Percentiles rank a stretch among this genome's conserved stretches.
phyloP scores from a whole-genome alignment of 2,797 vertebrate genomes.

The Thamnophis elegans region DNA sequence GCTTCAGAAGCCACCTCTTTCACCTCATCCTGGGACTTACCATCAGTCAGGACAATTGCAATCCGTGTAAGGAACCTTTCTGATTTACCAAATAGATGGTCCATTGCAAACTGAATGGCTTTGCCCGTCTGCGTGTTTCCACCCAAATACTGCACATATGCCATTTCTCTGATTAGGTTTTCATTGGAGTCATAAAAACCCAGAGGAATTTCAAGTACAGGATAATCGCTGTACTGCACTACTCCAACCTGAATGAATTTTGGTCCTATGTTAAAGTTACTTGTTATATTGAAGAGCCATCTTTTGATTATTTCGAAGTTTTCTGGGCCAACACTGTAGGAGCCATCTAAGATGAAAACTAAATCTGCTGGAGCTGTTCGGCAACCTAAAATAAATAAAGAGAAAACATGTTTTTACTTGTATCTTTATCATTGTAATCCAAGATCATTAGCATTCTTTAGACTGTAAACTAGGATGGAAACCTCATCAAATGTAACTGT shows the following conservation, averaged over 20 bases:
- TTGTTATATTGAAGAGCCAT: slow-evolving; percentile 96
- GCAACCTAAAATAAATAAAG: slow-evolving; percentile 78
- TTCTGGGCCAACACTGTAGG: slow-evolving; percentile 94
- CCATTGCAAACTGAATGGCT: slow-evolving; percentile 90
- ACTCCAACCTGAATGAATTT: slow-evolving; percentile 96
- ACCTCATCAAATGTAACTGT: background rate
- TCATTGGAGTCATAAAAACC: slow-evolving; percentile 80
- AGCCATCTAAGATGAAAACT: slow-evolving; percentile 96
- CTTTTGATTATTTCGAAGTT: slow-evolving; percentile 96
- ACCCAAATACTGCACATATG: slow-evolving; percentile 89
- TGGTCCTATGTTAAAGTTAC: slow-evolving; percentile 92
- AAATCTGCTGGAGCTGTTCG: slow-evolving; percentile 92
- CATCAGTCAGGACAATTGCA: slow-evolving; percentile 94
- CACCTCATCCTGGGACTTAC: slow-evolving; percentile 96
- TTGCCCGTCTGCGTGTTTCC: slow-evolving; percentile 93
- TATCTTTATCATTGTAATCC: background rate
- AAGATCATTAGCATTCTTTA: background rate
- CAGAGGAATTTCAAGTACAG: slow-evolving; percentile 89
- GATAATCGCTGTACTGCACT: slow-evolving; percentile 94
- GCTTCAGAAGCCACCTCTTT: slow-evolving; percentile 87
- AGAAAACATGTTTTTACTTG: background rate
- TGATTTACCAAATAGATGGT: slow-evolving; percentile 90
- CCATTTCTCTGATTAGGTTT: slow-evolving; percentile 84
- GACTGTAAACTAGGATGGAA: background rate
- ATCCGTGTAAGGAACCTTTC: slow-evolving; percentile 90